A percentile compares a stretch with the other conserved stretches of the same genome.
These are phyloP conservation scores for Opisthocomus hoazin DNA, from an alignment of 2,113 vertebrate species.

Conservation along the genomic window DNA sequence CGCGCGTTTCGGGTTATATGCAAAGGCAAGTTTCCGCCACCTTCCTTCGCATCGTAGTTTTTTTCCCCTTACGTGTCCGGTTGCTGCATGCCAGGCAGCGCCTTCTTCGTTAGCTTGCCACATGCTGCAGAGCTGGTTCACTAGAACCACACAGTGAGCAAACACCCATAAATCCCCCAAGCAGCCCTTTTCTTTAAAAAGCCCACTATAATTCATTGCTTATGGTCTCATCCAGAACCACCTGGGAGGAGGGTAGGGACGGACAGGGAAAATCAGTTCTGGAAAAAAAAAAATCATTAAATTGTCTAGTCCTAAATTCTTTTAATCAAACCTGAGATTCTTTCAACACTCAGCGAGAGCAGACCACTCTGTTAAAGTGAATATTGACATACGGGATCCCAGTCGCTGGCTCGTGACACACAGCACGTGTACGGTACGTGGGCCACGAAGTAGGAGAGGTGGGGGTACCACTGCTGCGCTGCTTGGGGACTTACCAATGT, in stretches of 20 bases:
- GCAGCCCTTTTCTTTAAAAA: background rate
- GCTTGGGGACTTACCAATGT: fast-evolving
- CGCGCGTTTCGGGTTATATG: background rate
- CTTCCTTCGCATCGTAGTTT: fast-evolving
- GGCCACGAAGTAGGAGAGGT: background rate
- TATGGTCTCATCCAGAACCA: background rate
- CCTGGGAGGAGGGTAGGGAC: background rate
- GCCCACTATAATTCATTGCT: background rate
- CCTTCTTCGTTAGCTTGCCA: no score
- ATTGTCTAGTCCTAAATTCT: background rate
- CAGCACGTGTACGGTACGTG: fast-evolving
- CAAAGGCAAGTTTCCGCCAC: background rate
- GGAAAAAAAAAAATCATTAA: background rate
- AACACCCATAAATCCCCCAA: background rate
- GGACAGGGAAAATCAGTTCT: background rate
- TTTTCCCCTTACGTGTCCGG: fast-evolving
- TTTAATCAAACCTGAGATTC: background rate
- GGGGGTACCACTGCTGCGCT: fast-evolving
- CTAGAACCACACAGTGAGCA: background rate
- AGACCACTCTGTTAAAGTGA: background rate
- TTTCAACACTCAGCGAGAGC: background rate
- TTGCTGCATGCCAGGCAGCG: background rate
- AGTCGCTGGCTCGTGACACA: background rate
- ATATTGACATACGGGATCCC: background rate
- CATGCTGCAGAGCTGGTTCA: background rate